These are phyloP conservation scores for Pseudolycoriella hygida DNA, from an alignment of 2,888 invertebrate genomes.

Conservation along the genomic window DNA sequence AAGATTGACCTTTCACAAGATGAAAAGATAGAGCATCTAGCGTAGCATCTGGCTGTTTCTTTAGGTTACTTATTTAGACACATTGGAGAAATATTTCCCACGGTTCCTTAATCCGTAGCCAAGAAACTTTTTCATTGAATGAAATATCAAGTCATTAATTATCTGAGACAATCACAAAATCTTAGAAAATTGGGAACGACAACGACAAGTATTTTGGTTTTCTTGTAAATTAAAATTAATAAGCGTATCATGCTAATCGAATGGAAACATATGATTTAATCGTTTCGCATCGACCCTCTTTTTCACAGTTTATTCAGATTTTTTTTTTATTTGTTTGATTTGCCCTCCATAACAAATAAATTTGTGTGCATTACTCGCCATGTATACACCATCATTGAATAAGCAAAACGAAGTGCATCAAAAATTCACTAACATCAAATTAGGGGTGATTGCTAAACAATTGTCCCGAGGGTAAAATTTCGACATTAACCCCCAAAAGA, in stretches of 20 bases:
- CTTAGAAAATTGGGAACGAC: too few species aligned
- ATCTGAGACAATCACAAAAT: too few species aligned
- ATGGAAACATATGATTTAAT: slow-evolving; percentile 15
- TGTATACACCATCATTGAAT: too few species aligned
- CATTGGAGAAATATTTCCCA: too few species aligned
- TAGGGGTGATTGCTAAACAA: slow-evolving; percentile 30
- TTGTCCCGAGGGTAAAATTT: slow-evolving; percentile 26
- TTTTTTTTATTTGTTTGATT: slow-evolving; percentile 7
- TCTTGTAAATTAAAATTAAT: slow-evolving; percentile 1
- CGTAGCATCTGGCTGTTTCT: too few species aligned
- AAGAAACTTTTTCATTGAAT: too few species aligned
- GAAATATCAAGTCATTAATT: too few species aligned
- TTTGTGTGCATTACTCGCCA: too few species aligned
- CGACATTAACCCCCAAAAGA: slow-evolving; percentile 16
- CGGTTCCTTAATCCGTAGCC: too few species aligned
- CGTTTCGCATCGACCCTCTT: slow-evolving; percentile 7
- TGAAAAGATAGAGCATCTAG: too few species aligned
- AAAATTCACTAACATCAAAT: slow-evolving; percentile 27
- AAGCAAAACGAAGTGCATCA: slow-evolving; percentile 21
- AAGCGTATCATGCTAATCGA: not conserved
- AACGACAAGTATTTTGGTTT: not conserved
- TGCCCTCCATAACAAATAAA: not conserved
- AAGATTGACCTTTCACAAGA: too few species aligned
- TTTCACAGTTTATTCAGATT: slow-evolving; percentile 8
- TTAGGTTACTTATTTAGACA: too few species aligned